Conservation (phyloP, 1,140 invertebrate species). For the Palaemon carinicauda region DNA sequence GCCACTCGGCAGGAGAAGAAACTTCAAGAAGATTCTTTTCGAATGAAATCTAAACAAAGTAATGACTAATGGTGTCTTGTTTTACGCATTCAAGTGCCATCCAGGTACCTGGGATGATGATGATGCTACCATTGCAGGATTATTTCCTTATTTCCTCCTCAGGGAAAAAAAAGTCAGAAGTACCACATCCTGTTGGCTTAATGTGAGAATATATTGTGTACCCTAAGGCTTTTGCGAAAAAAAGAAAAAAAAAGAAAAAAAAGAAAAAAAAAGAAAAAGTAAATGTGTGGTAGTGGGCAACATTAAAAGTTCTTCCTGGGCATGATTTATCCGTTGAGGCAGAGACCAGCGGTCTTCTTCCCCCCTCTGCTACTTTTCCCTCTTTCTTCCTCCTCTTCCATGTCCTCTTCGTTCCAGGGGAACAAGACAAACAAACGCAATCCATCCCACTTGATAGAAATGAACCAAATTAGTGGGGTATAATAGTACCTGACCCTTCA, state of each 20-base stretch:
- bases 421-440: neutral
- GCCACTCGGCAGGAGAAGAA: too few species aligned
- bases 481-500: neutral
- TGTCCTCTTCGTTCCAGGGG: neutral
- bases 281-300: too few species aligned
- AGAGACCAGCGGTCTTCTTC: too few species aligned
- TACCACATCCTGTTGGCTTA: neutral
- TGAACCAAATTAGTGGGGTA: neutral
- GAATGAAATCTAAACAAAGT: too few species aligned
- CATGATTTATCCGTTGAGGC: too few species aligned
- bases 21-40: too few species aligned
- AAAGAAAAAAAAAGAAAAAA: neutral
- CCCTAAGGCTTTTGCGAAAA: neutral
- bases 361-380: neutral
- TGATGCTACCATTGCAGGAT: too few species aligned
- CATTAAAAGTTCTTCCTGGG: neutral
- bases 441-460: neutral
- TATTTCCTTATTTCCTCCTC: too few species aligned
- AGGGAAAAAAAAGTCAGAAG: too few species aligned
- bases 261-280: neutral
- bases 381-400: neutral
- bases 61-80: too few species aligned
- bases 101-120: too few species aligned
- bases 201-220: neutral
- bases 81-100: too few species aligned